Evolutionary conservation across 2,888 invertebrate genomes (phyloP).

Genomic region (Pheosia tremula): DNA sequence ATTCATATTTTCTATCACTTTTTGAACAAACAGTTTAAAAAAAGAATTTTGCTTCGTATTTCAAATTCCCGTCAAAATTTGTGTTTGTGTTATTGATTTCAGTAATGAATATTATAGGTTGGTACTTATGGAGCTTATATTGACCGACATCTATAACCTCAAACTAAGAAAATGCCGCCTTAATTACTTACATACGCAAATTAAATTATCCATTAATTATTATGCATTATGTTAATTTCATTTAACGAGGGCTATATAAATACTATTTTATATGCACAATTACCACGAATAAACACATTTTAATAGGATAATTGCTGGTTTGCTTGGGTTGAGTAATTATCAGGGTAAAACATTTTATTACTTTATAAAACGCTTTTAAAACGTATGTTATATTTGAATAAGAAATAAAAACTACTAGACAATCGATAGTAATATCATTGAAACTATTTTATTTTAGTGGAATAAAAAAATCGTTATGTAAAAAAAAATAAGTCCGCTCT

Average conservation of each 20-base stretch:
- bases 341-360: too few relatives aligned
- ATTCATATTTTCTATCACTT: too few relatives aligned
- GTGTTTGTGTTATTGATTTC: too few relatives aligned
- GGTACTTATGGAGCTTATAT: background rate
- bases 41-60: too few relatives aligned
- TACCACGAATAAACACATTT: background rate
- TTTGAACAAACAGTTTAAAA: too few relatives aligned
- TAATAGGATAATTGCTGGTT: background rate
- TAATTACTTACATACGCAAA: background rate
- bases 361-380: too few relatives aligned
- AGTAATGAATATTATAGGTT: background rate
- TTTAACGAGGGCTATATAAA: background rate
- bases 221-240: background rate
- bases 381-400: slow-evolving; percentile 1
- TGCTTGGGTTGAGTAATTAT: background rate
- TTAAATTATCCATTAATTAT: too few relatives aligned
- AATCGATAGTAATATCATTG: too few relatives aligned
- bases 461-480: background rate
- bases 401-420: too few relatives aligned
- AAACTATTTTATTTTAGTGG: too few relatives aligned
- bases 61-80: too few relatives aligned
- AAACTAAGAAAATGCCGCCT: background rate
- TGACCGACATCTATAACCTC: background rate
- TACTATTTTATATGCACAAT: background rate
- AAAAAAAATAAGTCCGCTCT: slow-evolving; percentile 19